Evolutionary conservation across 2,888 invertebrate species (phyloP).

Genomic region (Muschampia plurimacula): DNA sequence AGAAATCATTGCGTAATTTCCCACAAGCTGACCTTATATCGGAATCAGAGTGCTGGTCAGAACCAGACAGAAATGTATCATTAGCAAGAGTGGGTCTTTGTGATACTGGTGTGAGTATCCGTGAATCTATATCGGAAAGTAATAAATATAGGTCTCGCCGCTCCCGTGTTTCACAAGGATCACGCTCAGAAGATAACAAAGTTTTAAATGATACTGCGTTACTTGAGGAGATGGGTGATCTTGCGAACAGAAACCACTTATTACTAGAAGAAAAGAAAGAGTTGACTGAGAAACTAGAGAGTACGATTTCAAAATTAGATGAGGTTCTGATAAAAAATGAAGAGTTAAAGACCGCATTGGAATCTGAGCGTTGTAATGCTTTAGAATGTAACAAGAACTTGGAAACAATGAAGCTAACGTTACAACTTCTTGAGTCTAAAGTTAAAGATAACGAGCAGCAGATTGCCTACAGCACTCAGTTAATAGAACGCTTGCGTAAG

Average conservation of each 20-base stretch:
- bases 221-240: constrained; percentile 82
- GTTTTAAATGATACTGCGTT: constrained; percentile 82
- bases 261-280: constrained; percentile 71
- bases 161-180: constrained; percentile 73
- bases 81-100: constrained; percentile 90
- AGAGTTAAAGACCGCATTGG: constrained; percentile 59
- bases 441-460: constrained; percentile 68
- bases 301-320: constrained; percentile 65
- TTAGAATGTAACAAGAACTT: constrained; percentile 60
- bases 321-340: constrained; percentile 62
- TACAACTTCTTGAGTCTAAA: constrained; percentile 58
- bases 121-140: constrained; percentile 66
- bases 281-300: constrained; percentile 73
- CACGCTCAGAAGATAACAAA: constrained; percentile 75
- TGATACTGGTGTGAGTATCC: constrained; percentile 63
- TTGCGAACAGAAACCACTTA: constrained; percentile 62
- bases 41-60: constrained; percentile 95
- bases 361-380: constrained; percentile 56
- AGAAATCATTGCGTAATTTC: constrained; percentile 57
- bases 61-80: constrained; percentile 93
- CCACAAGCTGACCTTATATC: constrained; percentile 73
- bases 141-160: constrained; percentile 70
- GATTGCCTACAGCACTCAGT: constrained; percentile 58
- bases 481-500: constrained; percentile 63
- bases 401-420: constrained; percentile 58